Conservation (phyloP, 1,140 invertebrate species). For the Drosophila melanogaster region DNA sequence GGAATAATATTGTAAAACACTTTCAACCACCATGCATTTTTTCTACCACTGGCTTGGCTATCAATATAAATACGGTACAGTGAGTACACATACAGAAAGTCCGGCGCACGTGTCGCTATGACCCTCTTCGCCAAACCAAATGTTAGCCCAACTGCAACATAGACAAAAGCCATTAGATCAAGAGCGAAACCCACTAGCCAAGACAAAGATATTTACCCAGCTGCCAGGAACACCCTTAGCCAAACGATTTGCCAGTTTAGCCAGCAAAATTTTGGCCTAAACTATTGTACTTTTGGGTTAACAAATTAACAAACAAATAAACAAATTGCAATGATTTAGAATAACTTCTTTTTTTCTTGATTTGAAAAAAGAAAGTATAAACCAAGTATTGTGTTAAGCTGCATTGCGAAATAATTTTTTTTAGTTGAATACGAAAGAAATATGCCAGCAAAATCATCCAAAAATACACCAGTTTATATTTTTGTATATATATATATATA, state of each 20-base stretch:
- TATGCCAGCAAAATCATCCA: background rate
- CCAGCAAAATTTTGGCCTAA: background rate
- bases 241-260: background rate
- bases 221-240: background rate
- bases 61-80: background rate
- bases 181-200: background rate
- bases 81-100: background rate
- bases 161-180: background rate
- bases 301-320: no score
- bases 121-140: background rate
- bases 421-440: no score
- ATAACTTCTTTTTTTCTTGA: no score
- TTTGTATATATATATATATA: slow-evolving; percentile 35
- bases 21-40: background rate
- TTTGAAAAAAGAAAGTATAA: no score
- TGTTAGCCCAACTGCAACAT: slow-evolving; percentile 7
- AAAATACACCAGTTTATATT: background rate
- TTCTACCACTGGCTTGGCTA: no score
- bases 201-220: slow-evolving; percentile 10
- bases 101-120: background rate
- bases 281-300: no score
- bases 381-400: no score
- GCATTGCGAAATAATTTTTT: no score
- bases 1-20: background rate
- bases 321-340: no score